Conservation (phyloP, 2,888 invertebrate species). For the Caenorhabditis sp. region DNA sequence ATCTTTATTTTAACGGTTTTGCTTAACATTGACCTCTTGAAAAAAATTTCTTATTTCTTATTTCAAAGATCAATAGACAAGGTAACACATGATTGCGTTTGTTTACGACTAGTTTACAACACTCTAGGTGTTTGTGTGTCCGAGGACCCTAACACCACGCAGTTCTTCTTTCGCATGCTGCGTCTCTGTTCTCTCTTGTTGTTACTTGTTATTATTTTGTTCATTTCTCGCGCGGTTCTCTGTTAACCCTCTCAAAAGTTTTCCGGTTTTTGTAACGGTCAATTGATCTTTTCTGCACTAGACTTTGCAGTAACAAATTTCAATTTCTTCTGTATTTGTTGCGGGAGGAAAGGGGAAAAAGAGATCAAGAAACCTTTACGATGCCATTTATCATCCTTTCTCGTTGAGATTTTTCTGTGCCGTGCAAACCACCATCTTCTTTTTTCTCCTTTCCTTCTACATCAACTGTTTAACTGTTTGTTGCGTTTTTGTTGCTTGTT, state of each 20-base stretch:
- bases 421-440: not conserved
- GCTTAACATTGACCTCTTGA: no score
- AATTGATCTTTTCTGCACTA: not conserved
- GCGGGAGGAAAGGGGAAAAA: not conserved
- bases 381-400: not conserved
- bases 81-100: not conserved
- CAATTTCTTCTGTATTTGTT: no score
- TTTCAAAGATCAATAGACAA: not conserved
- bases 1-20: no score
- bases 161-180: constrained; percentile 19
- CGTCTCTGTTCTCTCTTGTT: constrained; percentile 11
- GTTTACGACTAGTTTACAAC: no score
- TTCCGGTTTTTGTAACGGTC: not conserved
- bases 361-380: not conserved
- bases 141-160: no score
- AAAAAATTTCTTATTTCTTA: not conserved
- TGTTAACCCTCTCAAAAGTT: no score
- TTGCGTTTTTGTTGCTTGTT: not conserved
- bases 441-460: not conserved
- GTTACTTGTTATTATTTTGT: not conserved
- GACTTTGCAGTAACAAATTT: no score
- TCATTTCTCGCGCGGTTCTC: not conserved
- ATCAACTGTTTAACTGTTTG: no score
- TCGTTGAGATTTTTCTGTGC: not conserved
- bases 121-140: no score